Evolutionary conservation across 2,888 invertebrate genomes (phyloP), one percentile per base, ranked within the genome.

Genomic region (Pristionchus maxplancki): DNA sequence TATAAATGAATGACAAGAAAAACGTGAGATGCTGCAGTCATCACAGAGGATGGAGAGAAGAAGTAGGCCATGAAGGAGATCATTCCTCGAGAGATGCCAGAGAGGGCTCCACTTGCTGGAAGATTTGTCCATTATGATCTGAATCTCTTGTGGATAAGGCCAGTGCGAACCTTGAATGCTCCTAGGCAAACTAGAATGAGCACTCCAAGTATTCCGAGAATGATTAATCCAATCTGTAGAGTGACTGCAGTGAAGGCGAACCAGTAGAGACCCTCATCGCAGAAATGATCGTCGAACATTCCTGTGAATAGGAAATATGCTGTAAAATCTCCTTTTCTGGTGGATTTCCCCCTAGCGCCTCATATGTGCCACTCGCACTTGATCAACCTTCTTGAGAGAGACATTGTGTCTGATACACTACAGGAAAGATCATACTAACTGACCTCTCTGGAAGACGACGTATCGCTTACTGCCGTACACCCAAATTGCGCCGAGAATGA

Each of bases 401-500:
- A 44, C 44, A 11, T 90, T 92, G 91, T n/a, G n/a, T n/a, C n/a
- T n/a, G n/a, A n/a, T n/a, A n/a, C n/a, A n/a, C n/a, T n/a, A n/a
- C n/a, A n/a, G n/a, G n/a, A n/a, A n/a, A n/a, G n/a, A n/a, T n/a
- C n/a, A n/a, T n/a, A n/a, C n/a, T n/a, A n/a, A 24, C 88, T 91
- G 89, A 90, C 91, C 91, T 58, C 91, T 91, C 48, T 91, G 88
- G 89, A 93, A 93, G 83, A 92, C 92, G n/a, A 93, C 93, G 58
- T 90, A 91, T 31, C 86, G 74, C 40, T 90, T 89, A 20, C 90
- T 89, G 48, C 94, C 93, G 89, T 93, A 94, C n/a, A 93, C 92
- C 94, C 94, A 94, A 20, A 94, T 93, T 82, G 92, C 34, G 90
- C 94, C 94, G 50, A 94, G 90, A 81, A 94, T 94, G 34, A 94